Conservation (phyloP, 2,113 vertebrate species). For the Hippocampus comes region DNA sequence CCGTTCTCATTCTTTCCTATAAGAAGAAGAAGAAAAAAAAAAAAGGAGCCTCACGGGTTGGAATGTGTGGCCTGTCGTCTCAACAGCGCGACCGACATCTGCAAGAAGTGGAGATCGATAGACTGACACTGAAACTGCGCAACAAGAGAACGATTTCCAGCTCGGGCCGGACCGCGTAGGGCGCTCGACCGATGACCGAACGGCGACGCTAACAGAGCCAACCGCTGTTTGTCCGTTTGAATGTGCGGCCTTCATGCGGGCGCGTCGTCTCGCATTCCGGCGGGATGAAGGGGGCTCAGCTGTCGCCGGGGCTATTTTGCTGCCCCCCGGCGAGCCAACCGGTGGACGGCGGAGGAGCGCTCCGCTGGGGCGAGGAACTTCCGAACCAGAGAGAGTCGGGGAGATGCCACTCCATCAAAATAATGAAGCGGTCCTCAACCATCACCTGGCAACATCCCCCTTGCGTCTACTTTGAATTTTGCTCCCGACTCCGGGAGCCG, state of each 20-base stretch:
- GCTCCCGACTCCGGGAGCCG: constrained; percentile 28
- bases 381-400: constrained; percentile 20
- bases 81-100: constrained; percentile 43
- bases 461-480: constrained; percentile 35
- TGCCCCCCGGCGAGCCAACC: constrained; percentile 45
- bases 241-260: constrained; percentile 38
- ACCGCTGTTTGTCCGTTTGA: neutral
- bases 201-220: constrained; percentile 22
- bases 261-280: constrained; percentile 59
- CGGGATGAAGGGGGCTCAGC: constrained; percentile 60
- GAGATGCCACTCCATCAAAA: constrained; percentile 30
- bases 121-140: neutral
- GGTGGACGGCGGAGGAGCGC: constrained; percentile 61
- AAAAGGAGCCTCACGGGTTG: constrained; percentile 13
- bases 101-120: constrained; percentile 56
- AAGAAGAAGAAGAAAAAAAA: too few relatives aligned
- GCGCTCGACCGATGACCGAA: constrained; percentile 10
- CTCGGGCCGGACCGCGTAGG: neutral
- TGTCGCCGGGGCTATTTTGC: constrained; percentile 65
- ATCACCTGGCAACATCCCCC: constrained; percentile 36
- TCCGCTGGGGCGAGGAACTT: constrained; percentile 39
- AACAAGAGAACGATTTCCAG: neutral
- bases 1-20: constrained; percentile 46
- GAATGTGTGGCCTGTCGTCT: constrained; percentile 38
- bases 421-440: constrained; percentile 54